Conservation (phyloP, 2,888 invertebrate species). For the Nudaria mundana region DNA sequence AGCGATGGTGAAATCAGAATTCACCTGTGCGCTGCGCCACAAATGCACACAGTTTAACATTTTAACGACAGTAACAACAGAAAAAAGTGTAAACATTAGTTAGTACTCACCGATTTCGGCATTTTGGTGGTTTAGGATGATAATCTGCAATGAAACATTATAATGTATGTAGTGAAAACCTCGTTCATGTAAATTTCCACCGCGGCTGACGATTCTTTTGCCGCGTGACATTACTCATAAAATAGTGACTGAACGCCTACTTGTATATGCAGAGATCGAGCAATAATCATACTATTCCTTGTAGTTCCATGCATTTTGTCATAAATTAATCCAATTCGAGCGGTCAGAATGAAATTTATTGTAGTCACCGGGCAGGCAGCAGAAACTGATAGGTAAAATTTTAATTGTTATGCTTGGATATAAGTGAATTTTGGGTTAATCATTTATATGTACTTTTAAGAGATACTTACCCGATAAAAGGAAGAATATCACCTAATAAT, state of each 20-base stretch:
- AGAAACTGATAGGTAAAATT: constrained; percentile 43
- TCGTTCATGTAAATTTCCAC: constrained; percentile 44
- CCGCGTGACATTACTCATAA: constrained; percentile 51
- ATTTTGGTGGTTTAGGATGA: constrained; percentile 79
- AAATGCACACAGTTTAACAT: constrained; percentile 7
- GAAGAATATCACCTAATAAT: constrained; percentile 79
- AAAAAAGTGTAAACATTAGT: constrained; percentile 24
- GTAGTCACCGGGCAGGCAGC: constrained; percentile 62
- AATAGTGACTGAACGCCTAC: constrained; percentile 44
- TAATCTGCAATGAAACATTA: constrained; percentile 71
- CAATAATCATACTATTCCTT: constrained; percentile 25
- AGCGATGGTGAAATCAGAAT: constrained; percentile 69
- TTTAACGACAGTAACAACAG: constrained; percentile 8
- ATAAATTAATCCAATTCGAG: constrained; percentile 43
- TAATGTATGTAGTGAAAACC: constrained; percentile 45
- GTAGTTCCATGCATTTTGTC: constrained; percentile 41
- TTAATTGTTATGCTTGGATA: constrained; percentile 15
- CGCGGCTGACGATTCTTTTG: constrained; percentile 41
- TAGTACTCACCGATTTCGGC: constrained; percentile 83
- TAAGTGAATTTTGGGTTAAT: constrained; percentile 14
- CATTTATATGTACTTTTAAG: constrained; percentile 11
- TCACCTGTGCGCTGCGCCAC: constrained; percentile 41
- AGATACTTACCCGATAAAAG: constrained; percentile 69
- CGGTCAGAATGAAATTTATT: constrained; percentile 56
- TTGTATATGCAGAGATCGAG: constrained; percentile 24